phyloP scores from a whole-genome alignment of 1,140 invertebrate species.

The Aphis craccivora region DNA sequence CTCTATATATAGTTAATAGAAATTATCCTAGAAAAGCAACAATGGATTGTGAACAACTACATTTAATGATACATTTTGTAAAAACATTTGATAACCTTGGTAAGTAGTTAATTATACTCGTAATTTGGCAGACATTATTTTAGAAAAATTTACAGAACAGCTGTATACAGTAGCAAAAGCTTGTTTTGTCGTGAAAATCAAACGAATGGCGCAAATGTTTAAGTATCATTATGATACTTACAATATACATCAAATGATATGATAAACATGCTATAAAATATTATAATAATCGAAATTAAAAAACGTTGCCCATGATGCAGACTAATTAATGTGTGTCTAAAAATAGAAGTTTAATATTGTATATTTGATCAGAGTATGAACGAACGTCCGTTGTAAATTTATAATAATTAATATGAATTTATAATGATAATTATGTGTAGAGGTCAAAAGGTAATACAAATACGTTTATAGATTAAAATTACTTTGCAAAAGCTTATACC shows the following conservation, averaged over 20 bases:
- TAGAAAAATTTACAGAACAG: neutral
- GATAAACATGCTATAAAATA: neutral
- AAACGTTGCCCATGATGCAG: neutral
- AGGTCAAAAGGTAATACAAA: slow-evolving; percentile 12
- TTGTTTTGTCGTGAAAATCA: neutral
- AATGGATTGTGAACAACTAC: neutral
- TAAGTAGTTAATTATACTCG: neutral
- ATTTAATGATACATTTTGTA: neutral
- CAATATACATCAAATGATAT: neutral
- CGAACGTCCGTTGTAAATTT: neutral
- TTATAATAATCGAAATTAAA: slow-evolving; percentile 2
- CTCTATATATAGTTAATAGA: neutral
- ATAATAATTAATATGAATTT: slow-evolving; percentile 7
- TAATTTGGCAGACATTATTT: neutral
- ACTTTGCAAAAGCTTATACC: neutral
- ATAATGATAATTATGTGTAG: slow-evolving; percentile 9
- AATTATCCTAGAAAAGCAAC: neutral
- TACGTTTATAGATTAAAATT: neutral
- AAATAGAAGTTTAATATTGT: slow-evolving; percentile 11
- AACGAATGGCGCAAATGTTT: neutral
- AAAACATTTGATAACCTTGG: neutral
- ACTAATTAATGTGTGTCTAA: neutral
- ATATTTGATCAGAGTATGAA: neutral
- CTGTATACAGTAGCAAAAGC: neutral
- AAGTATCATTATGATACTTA: neutral